Conservation (phyloP, 2,113 vertebrate species). For the Mustelus asterias region DNA sequence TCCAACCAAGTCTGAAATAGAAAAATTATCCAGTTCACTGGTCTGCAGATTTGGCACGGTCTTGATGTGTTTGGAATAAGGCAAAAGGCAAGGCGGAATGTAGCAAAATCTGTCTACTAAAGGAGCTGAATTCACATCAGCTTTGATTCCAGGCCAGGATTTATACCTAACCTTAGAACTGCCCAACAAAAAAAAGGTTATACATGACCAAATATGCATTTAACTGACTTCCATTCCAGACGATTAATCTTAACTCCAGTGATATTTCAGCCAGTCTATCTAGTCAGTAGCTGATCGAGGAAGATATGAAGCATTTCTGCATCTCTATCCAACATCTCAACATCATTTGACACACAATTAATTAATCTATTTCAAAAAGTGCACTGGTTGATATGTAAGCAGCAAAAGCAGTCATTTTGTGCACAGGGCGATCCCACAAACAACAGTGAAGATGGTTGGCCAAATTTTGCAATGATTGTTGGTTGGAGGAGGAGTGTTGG, state of each 20-base stretch:
- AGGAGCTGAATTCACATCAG: not conserved
- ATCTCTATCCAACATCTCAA: not conserved
- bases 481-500: not conserved
- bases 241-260: not conserved
- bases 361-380: not conserved
- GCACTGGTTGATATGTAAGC: not conserved
- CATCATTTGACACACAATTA: not conserved
- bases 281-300: not conserved
- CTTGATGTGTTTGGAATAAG: not conserved
- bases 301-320: no score
- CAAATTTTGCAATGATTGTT: not conserved
- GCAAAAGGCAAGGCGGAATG: not conserved
- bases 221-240: not conserved
- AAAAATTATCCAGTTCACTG: not conserved
- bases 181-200: not conserved
- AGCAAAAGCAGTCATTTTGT: not conserved
- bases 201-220: not conserved
- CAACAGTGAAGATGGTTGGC: not conserved
- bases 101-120: not conserved
- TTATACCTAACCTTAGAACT: not conserved
- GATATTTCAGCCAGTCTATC: not conserved
- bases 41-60: not conserved
- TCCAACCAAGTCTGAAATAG: constrained; percentile 21
- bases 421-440: not conserved
- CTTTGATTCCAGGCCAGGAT: not conserved